Base-by-base conservation (phyloP, 2,888 invertebrate species). In the Eustalomyia histrio region DNA sequence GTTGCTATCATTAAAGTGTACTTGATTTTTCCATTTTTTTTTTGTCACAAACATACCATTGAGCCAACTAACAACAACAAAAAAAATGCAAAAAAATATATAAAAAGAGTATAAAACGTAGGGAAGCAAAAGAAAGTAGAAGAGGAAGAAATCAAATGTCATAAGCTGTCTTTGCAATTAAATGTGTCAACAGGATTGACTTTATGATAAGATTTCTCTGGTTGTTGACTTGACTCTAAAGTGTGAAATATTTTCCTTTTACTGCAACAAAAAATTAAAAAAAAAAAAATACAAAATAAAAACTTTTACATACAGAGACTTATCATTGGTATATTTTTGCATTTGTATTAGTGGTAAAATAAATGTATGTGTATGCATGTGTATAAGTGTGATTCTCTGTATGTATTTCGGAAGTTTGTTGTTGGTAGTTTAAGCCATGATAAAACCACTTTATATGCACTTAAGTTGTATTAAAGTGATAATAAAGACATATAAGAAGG, bases 131-230 rank as follows among this genome's bases (percentile, higher is more conserved):
- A 79, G 55, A 60, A 52, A 73, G n/a, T n/a, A 58, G 17, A 24
- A 33, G 17, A 14, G 1, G 39, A 57, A 55, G 76, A 83, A 83
- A 82, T 83, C 82, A 83, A 80, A 83, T 83, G 80, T 79, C 84
- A 84, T 83, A 83, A 84, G 80, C 80, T 80, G 78, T 82, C 82
- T 79, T 80, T 80, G 79, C 78, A 80, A 82, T 83, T 80, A 82
- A 76, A 82, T 76, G 68, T 83, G 79, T 84, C 80, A 80, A 82
- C 83, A 82, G 82, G 83, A 80, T 80, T 78, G 81, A 78, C 78
- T 78, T 81, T 71, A 61, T 75, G 81, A 81, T 81, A 80, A 76
- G 73, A 80, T 68, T 76, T 68, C 64, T 73, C 57, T 57, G 43
- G 60, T 69, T 17, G 9, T 78, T 78, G 33, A 57, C 65, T 75